Evolutionary conservation across 1,140 invertebrate genomes (phyloP), one percentile per base, ranked within the genome.

Genomic region (Nasonia longicornis): DNA sequence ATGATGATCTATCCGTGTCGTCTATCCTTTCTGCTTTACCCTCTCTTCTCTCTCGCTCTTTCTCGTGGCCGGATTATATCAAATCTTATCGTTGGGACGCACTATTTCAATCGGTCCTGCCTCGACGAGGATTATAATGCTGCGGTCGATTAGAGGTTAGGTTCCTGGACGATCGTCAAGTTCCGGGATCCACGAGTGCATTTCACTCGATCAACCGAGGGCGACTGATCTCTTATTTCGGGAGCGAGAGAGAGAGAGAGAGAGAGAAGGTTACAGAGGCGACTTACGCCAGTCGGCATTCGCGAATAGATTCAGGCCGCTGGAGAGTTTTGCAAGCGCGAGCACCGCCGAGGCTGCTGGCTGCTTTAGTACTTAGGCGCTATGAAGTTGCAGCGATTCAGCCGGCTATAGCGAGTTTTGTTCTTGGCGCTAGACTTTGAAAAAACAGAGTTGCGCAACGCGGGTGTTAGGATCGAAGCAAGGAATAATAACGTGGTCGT

Each of bases 181-280:
- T 58, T 52, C 72, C 72, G 72, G 26, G 12, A 31, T 74, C 22
- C 45, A 74, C 72, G 45, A 74, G 45, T 29, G 16, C 72, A 58
- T 29, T 74, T 58, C 10, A 58, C 29, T 74, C 22, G 45, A 74
- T 74, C 16, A 31, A 58, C 45, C 22, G 29, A 16, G 73, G 52
- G 52, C 16, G 12, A 52, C 48, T 52, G 48, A 52, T 16, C 48
- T 52, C 16, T n/a, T 58, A 2, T 58, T n/a, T 4, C 52, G 6
- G 45, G 45, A 48, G 45, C 4, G 52, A 20, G 20, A 58, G 20
- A 58, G 52, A 20, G 20, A 58, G 52, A 20, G 52, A 58, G 3
- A 58, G 16, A 67, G 26, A 67, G 22, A 67, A 29, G 14, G 22
- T 67, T 67, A 22, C 45, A 58, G 16, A 58, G 4, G 52, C 52